These are phyloP conservation scores for Phalangium opilio DNA, from an alignment of 2,888 invertebrate genomes.

Conservation along the genomic window DNA sequence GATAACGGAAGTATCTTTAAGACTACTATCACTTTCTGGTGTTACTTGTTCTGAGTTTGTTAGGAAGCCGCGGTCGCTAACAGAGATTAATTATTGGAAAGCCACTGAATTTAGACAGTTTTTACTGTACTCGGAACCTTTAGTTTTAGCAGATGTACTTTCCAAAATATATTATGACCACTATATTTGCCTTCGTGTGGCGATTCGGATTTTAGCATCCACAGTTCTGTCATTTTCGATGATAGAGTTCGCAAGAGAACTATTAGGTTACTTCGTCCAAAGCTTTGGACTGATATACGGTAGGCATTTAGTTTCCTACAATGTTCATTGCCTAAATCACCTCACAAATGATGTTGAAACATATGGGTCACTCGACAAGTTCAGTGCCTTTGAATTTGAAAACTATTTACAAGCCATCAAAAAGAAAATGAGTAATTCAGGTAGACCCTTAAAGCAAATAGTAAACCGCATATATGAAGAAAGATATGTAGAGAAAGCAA, in stretches of 20 bases:
- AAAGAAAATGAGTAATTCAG: slow-evolving; percentile 6
- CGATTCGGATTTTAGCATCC: slow-evolving; percentile 17
- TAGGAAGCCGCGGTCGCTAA: slow-evolving; percentile 21
- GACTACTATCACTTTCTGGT: background rate
- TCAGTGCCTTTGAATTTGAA: slow-evolving; percentile 21
- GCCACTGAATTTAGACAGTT: slow-evolving; percentile 23
- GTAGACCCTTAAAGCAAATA: slow-evolving; percentile 1
- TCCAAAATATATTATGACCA: slow-evolving; percentile 15
- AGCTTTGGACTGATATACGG: slow-evolving; percentile 19
- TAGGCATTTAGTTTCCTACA: slow-evolving; percentile 20
- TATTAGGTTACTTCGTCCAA: slow-evolving; percentile 17
- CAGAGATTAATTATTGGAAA: slow-evolving; percentile 22
- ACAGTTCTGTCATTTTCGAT: too few relatives aligned
- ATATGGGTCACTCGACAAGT: slow-evolving; percentile 18
- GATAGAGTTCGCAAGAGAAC: too few relatives aligned
- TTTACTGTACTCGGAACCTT: slow-evolving; percentile 22
- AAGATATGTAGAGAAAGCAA: background rate
- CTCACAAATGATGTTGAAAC: slow-evolving; percentile 20
- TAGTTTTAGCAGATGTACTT: slow-evolving; percentile 18
- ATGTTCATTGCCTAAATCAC: slow-evolving; percentile 24
- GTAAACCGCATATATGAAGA: background rate
- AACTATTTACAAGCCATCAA: slow-evolving; percentile 21
- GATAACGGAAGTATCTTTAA: too few relatives aligned
- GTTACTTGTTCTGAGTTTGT: slow-evolving; percentile 20
- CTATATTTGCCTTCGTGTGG: slow-evolving; percentile 19